Evolutionary conservation across 2,888 invertebrate genomes (phyloP).

Genomic region (Ecliptopera silaceata): DNA sequence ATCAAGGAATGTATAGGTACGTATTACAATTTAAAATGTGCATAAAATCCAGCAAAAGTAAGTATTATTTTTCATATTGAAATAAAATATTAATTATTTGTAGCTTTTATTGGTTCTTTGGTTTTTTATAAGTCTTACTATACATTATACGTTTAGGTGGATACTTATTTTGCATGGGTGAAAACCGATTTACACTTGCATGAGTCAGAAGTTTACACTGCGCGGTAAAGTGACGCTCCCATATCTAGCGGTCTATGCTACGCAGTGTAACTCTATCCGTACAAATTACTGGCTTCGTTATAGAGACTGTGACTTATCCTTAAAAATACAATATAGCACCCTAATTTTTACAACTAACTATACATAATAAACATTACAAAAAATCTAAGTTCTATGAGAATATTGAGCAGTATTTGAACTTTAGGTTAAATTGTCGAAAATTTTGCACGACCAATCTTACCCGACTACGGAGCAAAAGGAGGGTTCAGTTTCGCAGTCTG

Average conservation of each 20-base stretch:
- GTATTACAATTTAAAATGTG: neutral
- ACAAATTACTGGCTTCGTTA: no score
- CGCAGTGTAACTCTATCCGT: neutral
- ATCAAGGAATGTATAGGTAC: slow-evolving; percentile 8
- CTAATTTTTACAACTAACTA: slow-evolving; percentile 23
- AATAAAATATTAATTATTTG: no score
- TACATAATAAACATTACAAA: slow-evolving; percentile 19
- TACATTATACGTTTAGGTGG: neutral
- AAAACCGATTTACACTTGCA: no score
- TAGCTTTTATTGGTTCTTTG: slow-evolving; percentile 16
- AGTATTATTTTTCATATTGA: neutral
- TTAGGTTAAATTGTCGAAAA: slow-evolving; percentile 20
- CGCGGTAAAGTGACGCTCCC: no score
- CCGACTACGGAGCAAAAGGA: no score
- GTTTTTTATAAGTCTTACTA: slow-evolving; percentile 15
- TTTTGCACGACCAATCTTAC: slow-evolving; percentile 3
- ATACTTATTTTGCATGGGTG: neutral
- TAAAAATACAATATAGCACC: slow-evolving; percentile 37
- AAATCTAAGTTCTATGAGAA: slow-evolving; percentile 36
- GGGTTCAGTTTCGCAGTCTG: neutral
- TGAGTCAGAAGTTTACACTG: no score
- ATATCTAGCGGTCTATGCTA: no score
- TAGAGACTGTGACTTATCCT: neutral
- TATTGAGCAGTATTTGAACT: slow-evolving; percentile 62
- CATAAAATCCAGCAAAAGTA: neutral